Conservation (phyloP, 2,888 invertebrate genomes). For the Agonopterix subpropinquella region DNA sequence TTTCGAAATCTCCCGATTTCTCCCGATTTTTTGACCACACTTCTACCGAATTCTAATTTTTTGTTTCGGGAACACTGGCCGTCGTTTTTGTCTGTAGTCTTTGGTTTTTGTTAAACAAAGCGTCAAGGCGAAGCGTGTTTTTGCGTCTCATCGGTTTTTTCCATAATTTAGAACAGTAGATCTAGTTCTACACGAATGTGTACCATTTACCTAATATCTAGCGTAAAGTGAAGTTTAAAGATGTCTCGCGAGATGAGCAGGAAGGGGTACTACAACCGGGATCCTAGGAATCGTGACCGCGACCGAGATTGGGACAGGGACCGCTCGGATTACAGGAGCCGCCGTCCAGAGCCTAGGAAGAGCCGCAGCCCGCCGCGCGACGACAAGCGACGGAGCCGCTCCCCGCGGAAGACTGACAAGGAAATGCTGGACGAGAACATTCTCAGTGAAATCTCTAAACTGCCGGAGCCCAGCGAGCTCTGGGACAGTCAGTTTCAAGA, state of each 20-base stretch:
- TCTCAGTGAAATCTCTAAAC: slow-evolving; percentile 56
- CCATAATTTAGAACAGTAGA: no score
- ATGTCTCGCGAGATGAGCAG: slow-evolving; percentile 25
- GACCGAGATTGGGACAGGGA: slow-evolving; percentile 34
- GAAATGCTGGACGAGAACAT: slow-evolving; percentile 60
- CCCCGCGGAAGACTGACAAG: slow-evolving; percentile 54
- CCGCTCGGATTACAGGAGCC: slow-evolving; percentile 18
- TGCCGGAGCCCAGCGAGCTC: slow-evolving; percentile 60
- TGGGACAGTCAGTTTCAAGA: slow-evolving; percentile 63
- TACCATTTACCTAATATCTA: no score
- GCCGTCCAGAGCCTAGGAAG: slow-evolving; percentile 25
- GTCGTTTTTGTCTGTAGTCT: no score
- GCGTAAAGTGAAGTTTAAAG: not conserved
- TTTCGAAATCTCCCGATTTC: no score
- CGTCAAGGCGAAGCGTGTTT: slow-evolving; percentile 1
- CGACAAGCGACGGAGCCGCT: slow-evolving; percentile 43
- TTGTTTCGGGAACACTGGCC: no score
- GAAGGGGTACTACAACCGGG: slow-evolving; percentile 17
- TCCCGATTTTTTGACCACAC: no score
- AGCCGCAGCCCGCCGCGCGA: slow-evolving; percentile 40
- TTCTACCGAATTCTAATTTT: no score
- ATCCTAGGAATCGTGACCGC: slow-evolving; percentile 18
- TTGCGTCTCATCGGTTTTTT: not conserved
- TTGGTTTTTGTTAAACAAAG: not conserved
- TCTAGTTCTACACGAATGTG: no score